Evolutionary conservation across 2,797 vertebrate species (phyloP), one percentile per base, ranked within the genome.

Genomic region (Mastacembelus armatus): DNA sequence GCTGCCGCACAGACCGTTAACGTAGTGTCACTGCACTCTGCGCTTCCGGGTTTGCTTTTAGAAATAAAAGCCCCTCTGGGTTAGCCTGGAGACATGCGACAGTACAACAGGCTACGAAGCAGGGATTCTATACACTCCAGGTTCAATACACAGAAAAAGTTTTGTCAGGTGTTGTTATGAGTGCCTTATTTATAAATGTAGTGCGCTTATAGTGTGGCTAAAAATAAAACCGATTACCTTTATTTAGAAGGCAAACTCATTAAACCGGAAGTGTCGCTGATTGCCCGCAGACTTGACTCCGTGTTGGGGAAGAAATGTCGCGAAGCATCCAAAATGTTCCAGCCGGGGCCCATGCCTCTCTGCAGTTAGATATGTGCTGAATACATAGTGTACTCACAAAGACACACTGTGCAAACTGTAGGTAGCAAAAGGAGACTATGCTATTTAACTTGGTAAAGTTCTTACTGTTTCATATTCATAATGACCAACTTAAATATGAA

Each of bases 271-370:
- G 36, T 66, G 0, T 0, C 1, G 0, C 0, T 18, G 2, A 3
- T 19, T 18, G 22, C n/a, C 3, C 8, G 3, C 4, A 0, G 0
- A 5, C 2, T 22, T n/a, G 3, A 19, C 32, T 47, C 36, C 1
- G 4, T 3, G 19, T 30, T 29, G 18, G 19, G 10, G 39, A 24
- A 47, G 81, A 87, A 86, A 70, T 42, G 77, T 88, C 79, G 54
- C 55, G 89, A 90, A 83, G n/a, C 65, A 30, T 72, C 87, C 5
- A 30, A 74, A 78, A 80, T 63, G 76, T 88, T 90, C 86, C 66
- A 66, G 85, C 85, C 27, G 48, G 43, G 16, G 14, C 24, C 78
- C 85, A 81, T 85, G 88, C 35, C 1, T 16, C 3, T 2, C 15
- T 47, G 44, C 16, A 30, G 4, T 24, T 12, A 7, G 7, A 36